Conservation (phyloP, 2,888 invertebrate species). For the Lathronympha strigana region DNA sequence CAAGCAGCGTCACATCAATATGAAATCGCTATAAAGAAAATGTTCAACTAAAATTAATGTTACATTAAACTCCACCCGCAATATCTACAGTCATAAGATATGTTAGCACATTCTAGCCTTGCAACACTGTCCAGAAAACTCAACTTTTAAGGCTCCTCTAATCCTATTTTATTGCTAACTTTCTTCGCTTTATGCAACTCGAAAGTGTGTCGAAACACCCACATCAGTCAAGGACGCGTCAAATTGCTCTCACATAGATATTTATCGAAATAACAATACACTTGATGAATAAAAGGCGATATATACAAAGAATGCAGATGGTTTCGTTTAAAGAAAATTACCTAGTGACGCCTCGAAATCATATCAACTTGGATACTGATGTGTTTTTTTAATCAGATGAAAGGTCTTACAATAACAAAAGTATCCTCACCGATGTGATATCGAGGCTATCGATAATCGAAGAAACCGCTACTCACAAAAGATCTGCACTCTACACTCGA, state of each 20-base stretch:
- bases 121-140: conserved; percentile 28
- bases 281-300: conserved; percentile 54
- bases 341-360: conserved; percentile 48
- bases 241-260: conserved; percentile 44
- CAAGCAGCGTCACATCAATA: conserved; percentile 69
- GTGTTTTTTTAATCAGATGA: background rate
- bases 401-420: background rate
- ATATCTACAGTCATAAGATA: conserved; percentile 76
- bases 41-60: conserved; percentile 79
- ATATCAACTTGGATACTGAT: conserved; percentile 13
- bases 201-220: conserved; percentile 47
- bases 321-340: conserved; percentile 53
- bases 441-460: conserved; percentile 15
- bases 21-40: conserved; percentile 79
- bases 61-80: conserved; percentile 64
- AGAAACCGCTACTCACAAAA: conserved; percentile 17
- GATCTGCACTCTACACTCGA: conserved; percentile 24
- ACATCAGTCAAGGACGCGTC: conserved; percentile 33
- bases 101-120: conserved; percentile 70
- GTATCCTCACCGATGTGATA: conserved; percentile 11
- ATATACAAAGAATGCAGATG: conserved; percentile 59
- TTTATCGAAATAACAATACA: conserved; percentile 51
- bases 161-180: conserved; percentile 66
- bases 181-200: conserved; percentile 62
- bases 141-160: conserved; percentile 35